Evolutionary conservation across 37 sponge, comb jelly and placozoan species (phyloP), one percentile per base, ranked within the genome.

Genomic region (Haliclona indistincta): DNA sequence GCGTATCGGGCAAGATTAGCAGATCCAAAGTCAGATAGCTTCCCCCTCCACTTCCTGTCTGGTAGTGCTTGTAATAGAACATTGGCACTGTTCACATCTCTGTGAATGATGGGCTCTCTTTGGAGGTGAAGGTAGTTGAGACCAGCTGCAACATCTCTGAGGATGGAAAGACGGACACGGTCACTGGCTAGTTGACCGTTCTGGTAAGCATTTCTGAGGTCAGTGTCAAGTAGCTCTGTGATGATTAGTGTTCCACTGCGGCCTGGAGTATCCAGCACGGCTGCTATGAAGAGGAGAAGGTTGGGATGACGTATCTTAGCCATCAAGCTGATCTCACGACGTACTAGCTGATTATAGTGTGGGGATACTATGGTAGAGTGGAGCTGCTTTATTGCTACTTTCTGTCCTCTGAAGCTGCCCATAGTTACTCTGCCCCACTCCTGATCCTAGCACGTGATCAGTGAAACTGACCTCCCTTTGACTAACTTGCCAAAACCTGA

Each of bases 1-100:
- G 74, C 65, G 1, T 56, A n/a, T 35, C 80, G 56, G 22, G 64
- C 70, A 29, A 84, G 51, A 67, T 93, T 93, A 56, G 93, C 88
- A 36, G 93, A 84, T 7, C 93, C 93, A 68, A 88, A 84, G 75
- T 93, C 93, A 30, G 81, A 75, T 4, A 93, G 64, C 67, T 93
- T 92, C 26, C 88, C 88, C 22, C 33, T 56, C 83, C 74, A 87
- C 23, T 17, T 45, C 3, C 67, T 38, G 10, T 64, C 28, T 10
- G 62, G 41, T 19, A 73, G 41, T 25, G 43, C 22, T 49, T 79
- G 34, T 19, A 93, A 65, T 0, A 93, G 82, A 36, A 93, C 83
- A 64, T 93, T 93, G 35, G 89, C 77, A 56, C 88, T 76, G 70
- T 89, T 93, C 60, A 93, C 78, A 61, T 93, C 93, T 38, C 89